Conservation (phyloP, 2,113 vertebrate genomes). For the Hipposideros armiger region DNA sequence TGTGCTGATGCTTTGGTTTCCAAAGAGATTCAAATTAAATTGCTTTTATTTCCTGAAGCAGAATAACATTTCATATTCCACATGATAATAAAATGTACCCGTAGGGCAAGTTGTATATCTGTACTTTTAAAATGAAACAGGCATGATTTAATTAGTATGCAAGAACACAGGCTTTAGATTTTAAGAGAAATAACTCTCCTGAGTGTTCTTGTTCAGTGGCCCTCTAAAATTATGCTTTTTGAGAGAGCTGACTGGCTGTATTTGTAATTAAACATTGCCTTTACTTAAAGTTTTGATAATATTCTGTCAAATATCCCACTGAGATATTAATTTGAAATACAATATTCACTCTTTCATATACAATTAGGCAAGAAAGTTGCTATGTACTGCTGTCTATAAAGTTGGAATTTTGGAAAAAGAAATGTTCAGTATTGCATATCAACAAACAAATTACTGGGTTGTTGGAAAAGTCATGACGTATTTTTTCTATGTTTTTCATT, state of each 20-base stretch:
- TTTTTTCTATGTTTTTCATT: no score
- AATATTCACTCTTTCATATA: not conserved
- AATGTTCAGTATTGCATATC: not conserved
- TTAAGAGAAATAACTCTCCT: conserved; percentile 77
- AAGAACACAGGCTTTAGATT: conserved; percentile 69
- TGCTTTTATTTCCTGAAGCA: conserved; percentile 85
- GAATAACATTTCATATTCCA: conserved; percentile 84
- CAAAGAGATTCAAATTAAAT: conserved; percentile 84
- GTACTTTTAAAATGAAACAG: conserved; percentile 81
- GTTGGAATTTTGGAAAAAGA: not conserved
- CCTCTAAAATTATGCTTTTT: conserved; percentile 69
- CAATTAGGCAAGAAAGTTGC: not conserved
- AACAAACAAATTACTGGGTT: not conserved
- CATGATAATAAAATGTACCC: conserved; percentile 82
- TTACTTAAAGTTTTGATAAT: conserved; percentile 71
- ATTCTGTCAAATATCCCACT: conserved; percentile 59
- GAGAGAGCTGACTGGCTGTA: conserved; percentile 44
- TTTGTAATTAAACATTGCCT: conserved; percentile 63
- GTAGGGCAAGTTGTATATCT: conserved; percentile 81
- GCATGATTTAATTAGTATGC: conserved; percentile 81
- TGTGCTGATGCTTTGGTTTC: conserved; percentile 80
- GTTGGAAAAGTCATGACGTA: no score
- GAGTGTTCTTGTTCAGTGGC: conserved; percentile 67
- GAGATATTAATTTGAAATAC: conserved; percentile 50
- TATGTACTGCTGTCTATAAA: not conserved